Evolutionary conservation across 2,888 invertebrate species (phyloP), one percentile per base, ranked within the genome.

Genomic region (Lysandra coridon): DNA sequence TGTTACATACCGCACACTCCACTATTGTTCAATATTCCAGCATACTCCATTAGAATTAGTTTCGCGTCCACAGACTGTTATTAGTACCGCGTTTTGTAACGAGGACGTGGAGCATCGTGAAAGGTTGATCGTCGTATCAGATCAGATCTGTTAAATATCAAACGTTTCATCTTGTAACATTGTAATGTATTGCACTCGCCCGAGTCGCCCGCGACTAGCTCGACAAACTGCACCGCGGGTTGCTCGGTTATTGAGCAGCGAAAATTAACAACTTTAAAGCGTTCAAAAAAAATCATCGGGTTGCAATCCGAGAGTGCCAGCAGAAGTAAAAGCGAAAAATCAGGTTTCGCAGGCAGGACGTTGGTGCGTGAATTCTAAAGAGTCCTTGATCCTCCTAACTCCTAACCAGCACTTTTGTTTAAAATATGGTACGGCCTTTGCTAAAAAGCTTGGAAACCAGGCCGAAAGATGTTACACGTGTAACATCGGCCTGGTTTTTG

Each of bases 51-150:
- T 76, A 53, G 76, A 76, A 57, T 76, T 57, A 76, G 76, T 57
- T 57, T 53, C 76, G 76, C 53, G 44, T 53, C 49, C 53, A 75
- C 76, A 57, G 44, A 57, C 49, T 76, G 76, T 76, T 76, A 76
- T 76, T 76, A 79, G 73, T 77, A 49, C 64, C 78, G 78, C 30
- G 49, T 49, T 76, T 76, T 53, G 53, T 53, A 76, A 76, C 30
- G 83, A 82, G 53, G 83, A 83, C 82, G 82, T 83, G 82, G 84
- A 85, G 86, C 89, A 90, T 93, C 94, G 93, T 94, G 93, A 94
- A 91, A 94, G 93, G 93, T 93, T 91, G 89, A 85, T 49, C 30
- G 30, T 53, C 30, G 53, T 76, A 76, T 76, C 76, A 53, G 76
- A 76, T 76, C 76, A 76, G 23, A 76, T 76, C 76, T 53, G 49